A percentile compares a stretch with the other conserved stretches of the same genome.
Conservation (phyloP, 2,888 invertebrate genomes). For the Siphonodentalium dalli region DNA sequence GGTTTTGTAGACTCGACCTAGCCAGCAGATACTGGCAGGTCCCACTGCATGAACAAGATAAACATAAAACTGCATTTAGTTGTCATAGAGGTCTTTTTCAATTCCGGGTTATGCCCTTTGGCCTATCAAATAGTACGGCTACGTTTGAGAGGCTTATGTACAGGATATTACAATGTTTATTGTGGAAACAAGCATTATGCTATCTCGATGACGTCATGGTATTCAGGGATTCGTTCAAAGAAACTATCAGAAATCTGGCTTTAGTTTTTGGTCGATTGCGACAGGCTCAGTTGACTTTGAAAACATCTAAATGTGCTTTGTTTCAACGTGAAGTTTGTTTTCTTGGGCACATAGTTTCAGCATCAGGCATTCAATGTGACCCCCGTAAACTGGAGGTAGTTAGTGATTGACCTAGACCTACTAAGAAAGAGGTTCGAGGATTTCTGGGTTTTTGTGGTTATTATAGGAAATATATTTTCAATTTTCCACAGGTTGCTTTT, state of each 20-base stretch:
- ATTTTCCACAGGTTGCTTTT: background rate
- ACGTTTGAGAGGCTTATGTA: slow-evolving; percentile 13
- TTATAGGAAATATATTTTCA: background rate
- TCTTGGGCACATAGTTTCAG: slow-evolving; percentile 8
- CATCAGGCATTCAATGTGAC: background rate
- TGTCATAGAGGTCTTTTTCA: too few species aligned
- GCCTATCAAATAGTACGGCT: slow-evolving; percentile 2
- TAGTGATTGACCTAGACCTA: slow-evolving; percentile 5
- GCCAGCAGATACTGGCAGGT: too few species aligned
- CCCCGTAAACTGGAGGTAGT: slow-evolving; percentile 6
- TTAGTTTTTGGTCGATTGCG: slow-evolving; percentile 1
- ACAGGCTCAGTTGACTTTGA: slow-evolving; percentile 7
- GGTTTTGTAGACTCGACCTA: too few species aligned
- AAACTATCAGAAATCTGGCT: background rate
- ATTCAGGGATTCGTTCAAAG: slow-evolving; percentile 3
- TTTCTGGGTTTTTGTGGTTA: slow-evolving; percentile 11
- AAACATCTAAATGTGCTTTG: slow-evolving; percentile 10
- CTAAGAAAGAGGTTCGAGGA: background rate
- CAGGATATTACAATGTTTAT: slow-evolving; percentile 1
- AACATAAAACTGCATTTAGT: too few species aligned
- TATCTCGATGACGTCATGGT: slow-evolving; percentile 18
- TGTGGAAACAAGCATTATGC: background rate
- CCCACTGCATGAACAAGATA: too few species aligned
- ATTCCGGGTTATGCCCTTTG: too few species aligned
- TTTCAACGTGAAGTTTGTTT: background rate